Percentiles rank a stretch among this genome's conserved stretches.
phyloP scores from a whole-genome alignment of 2,113 vertebrate genomes.

The Podarcis muralis region DNA sequence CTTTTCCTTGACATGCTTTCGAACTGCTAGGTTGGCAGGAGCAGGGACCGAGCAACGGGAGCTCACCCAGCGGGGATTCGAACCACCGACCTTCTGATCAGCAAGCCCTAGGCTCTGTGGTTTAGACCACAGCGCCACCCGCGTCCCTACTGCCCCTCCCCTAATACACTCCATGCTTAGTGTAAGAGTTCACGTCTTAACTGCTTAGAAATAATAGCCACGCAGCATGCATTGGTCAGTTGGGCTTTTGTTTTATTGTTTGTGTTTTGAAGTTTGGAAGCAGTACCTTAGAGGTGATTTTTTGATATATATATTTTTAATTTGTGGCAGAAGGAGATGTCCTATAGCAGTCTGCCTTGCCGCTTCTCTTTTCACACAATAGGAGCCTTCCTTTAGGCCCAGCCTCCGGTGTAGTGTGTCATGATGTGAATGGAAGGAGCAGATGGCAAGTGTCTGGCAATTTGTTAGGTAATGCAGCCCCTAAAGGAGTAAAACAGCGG shows the following conservation, averaged over 20 bases:
- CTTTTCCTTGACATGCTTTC: background rate
- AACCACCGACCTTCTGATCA: no score
- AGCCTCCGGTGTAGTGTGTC: background rate
- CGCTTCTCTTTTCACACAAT: background rate
- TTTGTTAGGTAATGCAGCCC: background rate
- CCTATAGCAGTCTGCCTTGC: background rate
- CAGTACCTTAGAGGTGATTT: background rate
- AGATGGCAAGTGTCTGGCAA: slow-evolving; percentile 6
- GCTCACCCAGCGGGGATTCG: no score
- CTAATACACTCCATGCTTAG: no score
- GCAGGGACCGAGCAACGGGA: no score
- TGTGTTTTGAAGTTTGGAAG: background rate
- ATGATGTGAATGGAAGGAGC: background rate
- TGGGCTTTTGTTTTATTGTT: background rate
- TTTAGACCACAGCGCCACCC: no score
- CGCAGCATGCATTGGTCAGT: background rate
- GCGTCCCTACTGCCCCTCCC: no score
- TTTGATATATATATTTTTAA: background rate
- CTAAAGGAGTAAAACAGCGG: background rate
- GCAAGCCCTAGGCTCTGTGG: no score
- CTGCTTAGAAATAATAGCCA: background rate
- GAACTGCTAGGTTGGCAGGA: no score
- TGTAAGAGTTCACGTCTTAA: background rate
- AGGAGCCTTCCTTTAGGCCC: background rate
- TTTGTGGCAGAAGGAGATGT: accelerated